Evolutionary conservation across 2,113 vertebrate genomes (phyloP), one percentile per base, ranked within the genome.

Genomic region (Dendrocopos noguchii): DNA sequence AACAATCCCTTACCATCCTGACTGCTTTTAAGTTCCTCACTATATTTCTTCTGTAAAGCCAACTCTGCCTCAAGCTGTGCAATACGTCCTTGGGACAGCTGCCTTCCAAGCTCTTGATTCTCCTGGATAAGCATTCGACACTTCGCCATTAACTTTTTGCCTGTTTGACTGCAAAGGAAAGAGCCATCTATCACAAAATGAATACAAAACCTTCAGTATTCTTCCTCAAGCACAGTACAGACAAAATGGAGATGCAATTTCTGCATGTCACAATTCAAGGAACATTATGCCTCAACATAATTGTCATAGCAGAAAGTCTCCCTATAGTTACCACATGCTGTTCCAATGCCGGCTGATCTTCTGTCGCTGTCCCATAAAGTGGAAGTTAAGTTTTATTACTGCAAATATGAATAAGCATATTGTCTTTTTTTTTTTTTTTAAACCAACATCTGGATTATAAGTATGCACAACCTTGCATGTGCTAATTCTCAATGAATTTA

Each of bases 71-170:
- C 99, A 97, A 99, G 98, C 96, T 99, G 99, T 96, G 99, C 99
- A 96, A 99, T 99, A 93, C 99, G 99, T 91, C 99, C 99, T 98
- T 99, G 99, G 96, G 99, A 99, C 95, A 99, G 98, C 98, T 99
- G 99, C 97, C 99, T 98, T 94, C 99, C 99, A 97, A 99, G 96
- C 97, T 99, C 99, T 98, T 99, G 99, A 97, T 99, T 99, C 98
- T 99, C 99, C 98, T 99, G 99, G 98, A 99, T 99, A 98, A 99
- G 98, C 99, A 99, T 99, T 97, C 99, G 99, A 98, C 99, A 99
- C 98, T 99, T 99, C 98, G 99, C 99, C 99, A 99, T 99, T 99
- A 99, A 98, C 97, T 99, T 99, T 99, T 99, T 99, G 96, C 99
- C 99, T 95, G 99, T 99, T 98, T 99, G 99, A 98, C 99, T 99